phyloP scores from a whole-genome alignment of 2,888 invertebrate species.

The Eurois occulta region DNA sequence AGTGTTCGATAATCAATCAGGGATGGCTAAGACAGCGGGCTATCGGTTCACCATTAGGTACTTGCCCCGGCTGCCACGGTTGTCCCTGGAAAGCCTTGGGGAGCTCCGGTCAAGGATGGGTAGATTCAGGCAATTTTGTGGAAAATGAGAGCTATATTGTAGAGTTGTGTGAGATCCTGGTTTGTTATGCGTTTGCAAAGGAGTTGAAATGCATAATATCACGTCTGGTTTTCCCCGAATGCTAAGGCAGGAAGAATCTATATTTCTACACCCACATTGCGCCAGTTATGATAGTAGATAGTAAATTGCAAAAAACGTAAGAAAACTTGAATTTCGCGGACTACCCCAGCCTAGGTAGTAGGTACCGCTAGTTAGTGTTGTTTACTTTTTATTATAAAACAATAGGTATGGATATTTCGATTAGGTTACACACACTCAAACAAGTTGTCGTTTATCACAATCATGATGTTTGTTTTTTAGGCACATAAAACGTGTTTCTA shows the following conservation, averaged over 20 bases:
- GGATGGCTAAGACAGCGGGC: conserved; percentile 54
- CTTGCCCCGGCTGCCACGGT: conserved; percentile 11
- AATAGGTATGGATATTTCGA: background rate
- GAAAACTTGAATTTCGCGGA: too few species aligned
- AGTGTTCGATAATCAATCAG: conserved; percentile 51
- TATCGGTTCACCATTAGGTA: conserved; percentile 63
- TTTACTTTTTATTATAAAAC: background rate
- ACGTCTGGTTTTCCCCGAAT: background rate
- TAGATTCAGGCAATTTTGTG: conserved; percentile 41
- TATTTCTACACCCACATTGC: background rate
- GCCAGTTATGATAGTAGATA: too few species aligned
- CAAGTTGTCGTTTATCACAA: background rate
- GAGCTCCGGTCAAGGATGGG: background rate
- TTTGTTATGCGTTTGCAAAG: background rate
- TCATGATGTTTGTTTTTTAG: background rate
- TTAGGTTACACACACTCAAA: background rate
- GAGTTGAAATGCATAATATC: background rate
- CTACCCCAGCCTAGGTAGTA: too few species aligned
- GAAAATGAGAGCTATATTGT: conserved; percentile 1
- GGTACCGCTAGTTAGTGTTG: background rate
- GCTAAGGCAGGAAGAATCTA: background rate
- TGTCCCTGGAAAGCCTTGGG: conserved; percentile 19
- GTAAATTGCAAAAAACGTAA: too few species aligned
- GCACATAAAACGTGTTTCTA: background rate
- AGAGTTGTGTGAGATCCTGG: conserved; percentile 26